Conservation (phyloP, 1,140 invertebrate genomes). For the Drosophila bipectinata region DNA sequence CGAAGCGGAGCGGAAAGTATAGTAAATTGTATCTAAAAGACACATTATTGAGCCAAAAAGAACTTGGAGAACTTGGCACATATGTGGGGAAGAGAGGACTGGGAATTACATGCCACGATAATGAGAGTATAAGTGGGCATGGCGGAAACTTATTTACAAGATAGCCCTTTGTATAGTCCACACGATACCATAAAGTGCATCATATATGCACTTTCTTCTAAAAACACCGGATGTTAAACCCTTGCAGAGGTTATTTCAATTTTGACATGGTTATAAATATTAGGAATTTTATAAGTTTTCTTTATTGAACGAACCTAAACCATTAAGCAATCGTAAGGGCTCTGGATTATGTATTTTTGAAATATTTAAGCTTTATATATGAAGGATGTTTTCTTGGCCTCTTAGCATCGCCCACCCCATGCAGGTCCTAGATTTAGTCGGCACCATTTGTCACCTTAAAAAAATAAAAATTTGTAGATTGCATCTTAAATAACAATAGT, state of each 20-base stretch:
- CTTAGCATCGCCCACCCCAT: not conserved
- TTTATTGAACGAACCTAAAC: too few relatives aligned
- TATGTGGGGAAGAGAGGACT: conserved; percentile 32
- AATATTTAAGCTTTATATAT: too few relatives aligned
- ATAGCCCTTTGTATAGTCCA: too few relatives aligned
- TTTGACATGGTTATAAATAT: too few relatives aligned
- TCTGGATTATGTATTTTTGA: too few relatives aligned
- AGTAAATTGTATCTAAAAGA: conserved; percentile 81
- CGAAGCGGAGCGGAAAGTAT: conserved; percentile 53
- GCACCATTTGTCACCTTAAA: conserved; percentile 1
- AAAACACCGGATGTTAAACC: too few relatives aligned
- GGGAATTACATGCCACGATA: conserved; percentile 61
- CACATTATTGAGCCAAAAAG: conserved; percentile 77
- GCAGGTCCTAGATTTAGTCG: not conserved
- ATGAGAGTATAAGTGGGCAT: conserved; percentile 57
- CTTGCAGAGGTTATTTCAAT: too few relatives aligned
- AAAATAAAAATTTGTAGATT: not conserved
- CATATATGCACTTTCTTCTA: conserved; percentile 15
- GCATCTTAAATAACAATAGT: not conserved
- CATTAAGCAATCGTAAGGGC: too few relatives aligned
- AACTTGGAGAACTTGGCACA: conserved; percentile 58
- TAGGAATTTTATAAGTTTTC: too few relatives aligned
- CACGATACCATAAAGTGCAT: too few relatives aligned
- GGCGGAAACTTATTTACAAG: conserved; percentile 36
- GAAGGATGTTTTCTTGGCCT: not conserved